Conservation (phyloP, 1,140 invertebrate species). For the Scaptomyza pallida region DNA sequence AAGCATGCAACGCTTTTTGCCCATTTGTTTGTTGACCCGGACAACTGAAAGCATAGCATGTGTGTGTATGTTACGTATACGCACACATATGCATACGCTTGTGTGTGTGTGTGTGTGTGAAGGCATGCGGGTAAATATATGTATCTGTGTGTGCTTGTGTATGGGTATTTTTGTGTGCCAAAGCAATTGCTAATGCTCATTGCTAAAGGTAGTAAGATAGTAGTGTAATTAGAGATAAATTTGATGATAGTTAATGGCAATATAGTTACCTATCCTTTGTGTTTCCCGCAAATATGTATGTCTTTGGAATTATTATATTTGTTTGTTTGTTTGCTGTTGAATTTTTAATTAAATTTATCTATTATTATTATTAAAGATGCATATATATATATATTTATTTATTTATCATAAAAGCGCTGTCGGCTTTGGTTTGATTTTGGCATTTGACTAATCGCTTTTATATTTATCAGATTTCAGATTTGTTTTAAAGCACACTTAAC, state of each 20-base stretch:
- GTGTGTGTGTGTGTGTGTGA: not conserved
- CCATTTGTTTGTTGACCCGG: conserved; percentile 56
- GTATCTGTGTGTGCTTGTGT: not conserved
- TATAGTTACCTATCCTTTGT: conserved; percentile 27
- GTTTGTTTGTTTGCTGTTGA: not conserved
- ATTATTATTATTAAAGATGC: not conserved
- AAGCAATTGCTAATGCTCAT: not conserved
- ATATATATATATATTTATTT: not conserved
- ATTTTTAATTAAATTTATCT: not conserved
- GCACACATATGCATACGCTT: not conserved
- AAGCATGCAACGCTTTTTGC: conserved; percentile 57
- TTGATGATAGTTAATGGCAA: conserved; percentile 9
- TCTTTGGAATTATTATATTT: not conserved
- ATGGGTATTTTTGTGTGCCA: not conserved
- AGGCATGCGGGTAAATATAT: not conserved
- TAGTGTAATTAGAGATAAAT: conserved; percentile 31
- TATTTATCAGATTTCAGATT: conserved; percentile 9
- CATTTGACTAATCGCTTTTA: conserved; percentile 12
- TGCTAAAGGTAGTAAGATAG: not conserved
- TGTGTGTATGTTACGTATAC: conserved; percentile 32
- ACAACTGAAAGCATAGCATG: conserved; percentile 32
- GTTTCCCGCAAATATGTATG: not conserved
- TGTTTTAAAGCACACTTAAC: conserved; percentile 42
- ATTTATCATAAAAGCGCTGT: conserved; percentile 6
- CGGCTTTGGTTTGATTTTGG: not conserved